phyloP scores from a whole-genome alignment of 2,888 invertebrate genomes.

The Griposia aprilina region DNA sequence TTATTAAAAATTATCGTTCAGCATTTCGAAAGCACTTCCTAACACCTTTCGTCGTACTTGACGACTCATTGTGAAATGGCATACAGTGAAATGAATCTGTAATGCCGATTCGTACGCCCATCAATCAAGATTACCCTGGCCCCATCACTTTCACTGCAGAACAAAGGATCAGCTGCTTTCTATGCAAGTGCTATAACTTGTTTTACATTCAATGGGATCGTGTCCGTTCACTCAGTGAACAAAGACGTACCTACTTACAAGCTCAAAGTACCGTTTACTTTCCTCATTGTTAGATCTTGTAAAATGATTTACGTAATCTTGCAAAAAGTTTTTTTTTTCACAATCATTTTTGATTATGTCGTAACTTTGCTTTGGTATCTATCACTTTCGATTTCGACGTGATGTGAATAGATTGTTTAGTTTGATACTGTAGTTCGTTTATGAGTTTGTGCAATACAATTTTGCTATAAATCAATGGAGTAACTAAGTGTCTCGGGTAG shows the following conservation, averaged over 20 bases:
- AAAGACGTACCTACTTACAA: conserved; percentile 42
- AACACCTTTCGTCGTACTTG: conserved; percentile 62
- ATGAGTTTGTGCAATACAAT: conserved; percentile 29
- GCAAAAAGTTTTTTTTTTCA: conserved; percentile 41
- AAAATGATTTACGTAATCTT: conserved; percentile 62
- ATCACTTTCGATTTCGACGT: conserved; percentile 61
- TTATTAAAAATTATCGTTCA: conserved; percentile 9
- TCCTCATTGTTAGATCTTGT: conserved; percentile 68
- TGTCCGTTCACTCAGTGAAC: conserved; percentile 57
- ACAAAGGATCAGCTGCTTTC: conserved; percentile 86
- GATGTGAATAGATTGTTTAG: conserved; percentile 41
- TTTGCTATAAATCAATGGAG: conserved; percentile 38
- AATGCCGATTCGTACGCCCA: conserved; percentile 70
- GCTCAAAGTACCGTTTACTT: conserved; percentile 56
- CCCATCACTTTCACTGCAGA: conserved; percentile 79
- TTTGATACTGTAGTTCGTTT: conserved; percentile 29
- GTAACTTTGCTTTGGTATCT: conserved; percentile 50
- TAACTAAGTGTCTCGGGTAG: conserved; percentile 31
- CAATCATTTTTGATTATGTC: conserved; percentile 44
- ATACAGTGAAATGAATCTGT: conserved; percentile 72
- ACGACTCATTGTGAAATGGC: conserved; percentile 65
- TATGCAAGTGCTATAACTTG: conserved; percentile 69
- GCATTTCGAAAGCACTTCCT: conserved; percentile 39
- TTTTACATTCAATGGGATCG: conserved; percentile 79
- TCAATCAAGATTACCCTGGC: conserved; percentile 76